Evolutionary conservation across 2,888 invertebrate genomes (phyloP).

Genomic region (Apamea crenata): DNA sequence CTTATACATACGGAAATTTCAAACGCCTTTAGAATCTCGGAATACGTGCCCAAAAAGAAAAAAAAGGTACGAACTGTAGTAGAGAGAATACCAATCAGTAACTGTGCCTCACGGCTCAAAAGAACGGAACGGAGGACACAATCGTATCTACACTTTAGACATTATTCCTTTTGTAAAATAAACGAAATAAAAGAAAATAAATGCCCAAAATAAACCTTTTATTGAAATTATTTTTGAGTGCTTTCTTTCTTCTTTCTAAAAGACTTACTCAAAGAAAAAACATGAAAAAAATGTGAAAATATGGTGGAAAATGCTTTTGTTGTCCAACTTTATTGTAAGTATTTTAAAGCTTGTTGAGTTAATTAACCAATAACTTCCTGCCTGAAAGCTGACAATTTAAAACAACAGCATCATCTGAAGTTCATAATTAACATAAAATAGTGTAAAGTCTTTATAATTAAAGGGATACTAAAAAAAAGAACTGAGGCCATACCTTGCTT

Average conservation of each 20-base stretch:
- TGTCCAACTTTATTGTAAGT: not conserved
- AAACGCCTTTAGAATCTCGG: slow-evolving; percentile 4
- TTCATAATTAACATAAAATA: not conserved
- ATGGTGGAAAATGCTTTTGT: not conserved
- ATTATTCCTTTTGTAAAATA: not conserved
- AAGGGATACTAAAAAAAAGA: not conserved
- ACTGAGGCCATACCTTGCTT: not conserved
- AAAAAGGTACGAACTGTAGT: slow-evolving; percentile 14
- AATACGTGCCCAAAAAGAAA: slow-evolving; percentile 18
- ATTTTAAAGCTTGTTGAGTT: not conserved
- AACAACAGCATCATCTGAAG: not conserved
- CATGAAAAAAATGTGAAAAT: not conserved
- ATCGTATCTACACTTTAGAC: not conserved
- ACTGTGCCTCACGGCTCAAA: not conserved
- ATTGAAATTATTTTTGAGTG: not conserved
- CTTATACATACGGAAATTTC: not conserved
- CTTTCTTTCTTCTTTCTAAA: too few relatives aligned
- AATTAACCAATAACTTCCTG: slow-evolving; percentile 3
- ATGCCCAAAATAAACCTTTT: not conserved
- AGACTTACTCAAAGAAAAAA: not conserved
- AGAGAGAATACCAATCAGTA: slow-evolving; percentile 15
- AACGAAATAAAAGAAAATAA: not conserved
- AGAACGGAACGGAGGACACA: not conserved
- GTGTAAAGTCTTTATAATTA: not conserved
- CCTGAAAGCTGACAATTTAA: slow-evolving; percentile 4